These are phyloP conservation scores for Talpa occidentalis DNA, from an alignment of 2,113 vertebrate species.

Conservation along the genomic window DNA sequence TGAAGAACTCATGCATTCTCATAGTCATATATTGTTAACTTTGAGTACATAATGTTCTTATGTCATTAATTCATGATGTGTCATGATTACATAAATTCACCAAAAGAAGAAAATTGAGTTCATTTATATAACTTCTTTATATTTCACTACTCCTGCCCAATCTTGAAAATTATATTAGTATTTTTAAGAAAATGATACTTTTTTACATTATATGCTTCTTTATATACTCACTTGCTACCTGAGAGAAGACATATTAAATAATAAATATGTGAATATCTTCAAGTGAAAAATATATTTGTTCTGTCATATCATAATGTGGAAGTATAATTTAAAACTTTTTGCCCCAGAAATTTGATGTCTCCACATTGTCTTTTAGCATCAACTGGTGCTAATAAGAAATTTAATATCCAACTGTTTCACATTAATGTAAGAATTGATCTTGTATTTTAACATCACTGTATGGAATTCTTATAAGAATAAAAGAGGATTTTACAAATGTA, in stretches of 20 bases:
- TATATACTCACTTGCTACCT: neutral
- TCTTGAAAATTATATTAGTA: neutral
- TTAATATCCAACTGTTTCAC: neutral
- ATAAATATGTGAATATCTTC: neutral
- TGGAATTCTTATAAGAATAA: no score
- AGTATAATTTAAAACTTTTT: neutral
- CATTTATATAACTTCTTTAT: neutral
- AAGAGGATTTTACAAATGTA: no score
- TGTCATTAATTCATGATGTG: neutral
- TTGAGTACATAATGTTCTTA: neutral
- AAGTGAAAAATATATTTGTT: neutral
- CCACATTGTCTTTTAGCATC: neutral
- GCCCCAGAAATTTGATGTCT: neutral
- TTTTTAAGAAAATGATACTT: neutral
- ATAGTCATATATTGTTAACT: neutral
- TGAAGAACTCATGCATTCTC: neutral
- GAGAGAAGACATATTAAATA: neutral
- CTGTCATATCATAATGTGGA: neutral
- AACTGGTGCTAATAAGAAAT: neutral
- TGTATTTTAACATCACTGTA: no score
- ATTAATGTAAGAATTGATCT: neutral
- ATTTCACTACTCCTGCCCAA: neutral
- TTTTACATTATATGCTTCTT: no score
- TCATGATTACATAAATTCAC: neutral
- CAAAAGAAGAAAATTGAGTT: neutral